Evolutionary conservation across 2,797 vertebrate genomes (phyloP).

Genomic region (Chanos chanos): DNA sequence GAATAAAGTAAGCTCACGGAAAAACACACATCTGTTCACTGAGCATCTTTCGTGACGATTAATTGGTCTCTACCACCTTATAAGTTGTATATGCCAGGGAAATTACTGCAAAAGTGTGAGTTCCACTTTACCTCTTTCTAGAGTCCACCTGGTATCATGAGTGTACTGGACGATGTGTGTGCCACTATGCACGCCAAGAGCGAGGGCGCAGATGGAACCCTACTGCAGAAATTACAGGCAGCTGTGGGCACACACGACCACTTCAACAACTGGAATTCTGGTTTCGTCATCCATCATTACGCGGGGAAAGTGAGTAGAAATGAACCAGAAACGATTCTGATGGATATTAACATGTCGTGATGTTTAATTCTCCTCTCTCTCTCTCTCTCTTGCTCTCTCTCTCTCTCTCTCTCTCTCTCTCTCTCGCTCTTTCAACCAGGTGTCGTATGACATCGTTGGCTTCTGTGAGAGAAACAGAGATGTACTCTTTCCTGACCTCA

Average conservation of each 20-base stretch:
- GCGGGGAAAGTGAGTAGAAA: slow-evolving; percentile 83
- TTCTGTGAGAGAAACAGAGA: slow-evolving; percentile 96
- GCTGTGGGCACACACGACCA: slow-evolving; percentile 90
- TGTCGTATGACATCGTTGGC: slow-evolving; percentile 86
- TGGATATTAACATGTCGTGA: not conserved
- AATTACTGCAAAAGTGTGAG: no score
- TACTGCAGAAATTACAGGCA: slow-evolving; percentile 91
- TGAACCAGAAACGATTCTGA: not conserved
- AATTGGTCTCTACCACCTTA: no score
- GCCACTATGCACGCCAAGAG: slow-evolving; percentile 95
- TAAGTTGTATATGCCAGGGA: no score
- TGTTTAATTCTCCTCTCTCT: not conserved
- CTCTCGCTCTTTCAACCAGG: slow-evolving; percentile 67
- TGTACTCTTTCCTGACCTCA: slow-evolving; percentile 91
- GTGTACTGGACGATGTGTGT: slow-evolving; percentile 92
- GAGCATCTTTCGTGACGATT: not conserved
- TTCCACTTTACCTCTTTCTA: no score
- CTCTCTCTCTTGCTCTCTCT: accelerated
- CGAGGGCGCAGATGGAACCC: slow-evolving; percentile 85
- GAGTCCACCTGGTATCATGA: slow-evolving; percentile 95
- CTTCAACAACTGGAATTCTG: slow-evolving; percentile 92
- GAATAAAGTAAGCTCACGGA: slow-evolving; percentile 81
- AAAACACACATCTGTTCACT: not conserved
- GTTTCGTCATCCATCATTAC: slow-evolving; percentile 93
- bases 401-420: not conserved